Base-by-base conservation (phyloP, 92 coral and sea anemone species). In the Siderastrea siderea region DNA sequence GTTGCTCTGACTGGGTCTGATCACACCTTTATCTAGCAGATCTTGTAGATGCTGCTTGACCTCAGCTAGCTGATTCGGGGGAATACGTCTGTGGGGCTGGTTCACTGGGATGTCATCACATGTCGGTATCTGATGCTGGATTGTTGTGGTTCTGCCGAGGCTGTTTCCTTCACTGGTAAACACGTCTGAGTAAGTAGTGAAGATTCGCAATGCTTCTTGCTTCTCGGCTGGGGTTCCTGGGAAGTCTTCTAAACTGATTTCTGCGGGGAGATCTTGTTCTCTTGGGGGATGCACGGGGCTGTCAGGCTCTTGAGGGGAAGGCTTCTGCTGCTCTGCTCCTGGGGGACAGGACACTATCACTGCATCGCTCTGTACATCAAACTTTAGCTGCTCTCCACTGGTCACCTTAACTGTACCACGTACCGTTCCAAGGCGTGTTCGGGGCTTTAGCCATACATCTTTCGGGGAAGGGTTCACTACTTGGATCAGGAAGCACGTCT, bases 341-440 rank as follows among this genome's bases (percentile, higher is more conserved):
- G 79, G 80, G 63, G 73, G 78, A 55, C 88, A 92, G 60, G 92
- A 94, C 82, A 94, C 97, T 75, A 87, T 68, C 86, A 92, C 92
- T 68, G 81, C 86, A 63, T 89, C 58, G 51, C 71, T 74, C 65
- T 8, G 69, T 1, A 82, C 81, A 8, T 68, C 48, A 60, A 92
- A 83, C 75, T 75, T 47, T 82, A 92, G 87, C 86, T 64, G 82
- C 63, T 83, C 83, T 16, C 92, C 87, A 43, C 78, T 64, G 52
- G 78, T 68, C 57, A 89, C 84, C 65, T 84, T 16, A 53, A 15
- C 86, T 68, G 86, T 80, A 19, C 51, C 70, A 3, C 61, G 75
- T 43, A 92, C 66, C 19, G 88, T 87, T 26, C 94, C 96, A 77
- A 93, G 77, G 13, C 89, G 66, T 15, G 95, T 86, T 38, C 70